Percentiles rank a stretch among this genome's conserved stretches.
Conservation (phyloP, 2,888 invertebrate genomes). For the Thymelicus sylvestris region DNA sequence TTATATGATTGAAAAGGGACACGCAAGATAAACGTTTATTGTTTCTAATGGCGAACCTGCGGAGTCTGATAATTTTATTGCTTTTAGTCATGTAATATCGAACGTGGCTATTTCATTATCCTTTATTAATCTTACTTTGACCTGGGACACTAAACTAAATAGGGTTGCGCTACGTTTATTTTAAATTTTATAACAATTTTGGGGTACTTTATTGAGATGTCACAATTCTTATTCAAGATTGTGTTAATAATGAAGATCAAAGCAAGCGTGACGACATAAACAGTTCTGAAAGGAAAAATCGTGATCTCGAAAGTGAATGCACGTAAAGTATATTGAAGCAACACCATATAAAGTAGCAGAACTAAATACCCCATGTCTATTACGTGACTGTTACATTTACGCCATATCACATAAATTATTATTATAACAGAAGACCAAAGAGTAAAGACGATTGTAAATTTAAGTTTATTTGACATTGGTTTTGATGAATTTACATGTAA, state of each 20-base stretch:
- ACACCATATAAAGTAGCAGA: slow-evolving; percentile 45
- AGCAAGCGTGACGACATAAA: slow-evolving; percentile 44
- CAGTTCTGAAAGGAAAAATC: slow-evolving; percentile 73
- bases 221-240: slow-evolving; percentile 13
- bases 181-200: neutral
- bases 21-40: slow-evolving; percentile 37
- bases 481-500: neutral
- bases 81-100: slow-evolving; percentile 32
- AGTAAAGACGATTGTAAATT: too few relatives aligned
- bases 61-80: slow-evolving; percentile 36
- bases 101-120: slow-evolving; percentile 26
- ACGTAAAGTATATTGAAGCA: slow-evolving; percentile 43
- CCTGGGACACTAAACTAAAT: slow-evolving; percentile 11
- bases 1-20: slow-evolving; percentile 40
- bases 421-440: neutral
- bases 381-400: slow-evolving; percentile 34
- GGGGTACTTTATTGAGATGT: neutral
- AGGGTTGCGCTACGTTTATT: slow-evolving; percentile 9
- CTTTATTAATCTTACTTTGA: slow-evolving; percentile 26
- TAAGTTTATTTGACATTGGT: too few relatives aligned
- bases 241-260: slow-evolving; percentile 26
- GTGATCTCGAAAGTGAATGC: slow-evolving; percentile 77
- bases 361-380: slow-evolving; percentile 40
- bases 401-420: slow-evolving; percentile 8
- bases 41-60: slow-evolving; percentile 36